Base-by-base conservation (phyloP, 2,113 vertebrate species). In the Noturus placidus region DNA sequence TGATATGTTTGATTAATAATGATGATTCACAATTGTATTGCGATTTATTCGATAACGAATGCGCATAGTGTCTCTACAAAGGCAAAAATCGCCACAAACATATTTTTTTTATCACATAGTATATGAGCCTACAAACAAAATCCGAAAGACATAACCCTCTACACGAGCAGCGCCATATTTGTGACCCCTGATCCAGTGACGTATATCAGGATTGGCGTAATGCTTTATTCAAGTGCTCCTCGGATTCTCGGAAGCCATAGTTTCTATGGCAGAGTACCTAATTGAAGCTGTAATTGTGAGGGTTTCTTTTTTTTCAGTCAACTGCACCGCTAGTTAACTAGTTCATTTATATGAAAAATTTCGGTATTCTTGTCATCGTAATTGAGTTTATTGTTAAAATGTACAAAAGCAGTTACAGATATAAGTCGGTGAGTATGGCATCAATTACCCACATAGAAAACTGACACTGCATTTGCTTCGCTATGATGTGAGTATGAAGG, bases 131-230 rank as follows among this genome's bases (percentile, higher is more conserved):
- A 61, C 35, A 42, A 82, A 27, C 2, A 13, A 27, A 61, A 61
- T 13, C 33, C 5, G 22, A 42, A 15, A 61, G 20, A 27, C 33
- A 61, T 3, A 35, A 82, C 19, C 56, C 56, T 82, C 22, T 59
- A 56, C n/a, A 82, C 35, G 89, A 87, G 61, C 65, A 83, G 87
- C 92, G 93, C 94, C 94, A 95, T 95, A 22, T 92, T 81, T 13
- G 35, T 56, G 6, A 27, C 38, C 7, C 67, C 1, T 88, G 69
- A 93, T 93, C 94, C 9, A 54, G 3, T 54, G 79, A 81, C 56
- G 54, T 25, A 5, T 3, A 2, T 25, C 19, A 30, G 30, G 20
- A 61, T 9, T 6, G 30, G 76, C 46, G 30, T 79, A 33, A 78
- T 30, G 76, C n/a, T 79, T 4, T 3, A 0, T 79, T 77, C 74